Evolutionary conservation across 2,797 vertebrate species (phyloP).

Genomic region (Phoebastria nigripes): DNA sequence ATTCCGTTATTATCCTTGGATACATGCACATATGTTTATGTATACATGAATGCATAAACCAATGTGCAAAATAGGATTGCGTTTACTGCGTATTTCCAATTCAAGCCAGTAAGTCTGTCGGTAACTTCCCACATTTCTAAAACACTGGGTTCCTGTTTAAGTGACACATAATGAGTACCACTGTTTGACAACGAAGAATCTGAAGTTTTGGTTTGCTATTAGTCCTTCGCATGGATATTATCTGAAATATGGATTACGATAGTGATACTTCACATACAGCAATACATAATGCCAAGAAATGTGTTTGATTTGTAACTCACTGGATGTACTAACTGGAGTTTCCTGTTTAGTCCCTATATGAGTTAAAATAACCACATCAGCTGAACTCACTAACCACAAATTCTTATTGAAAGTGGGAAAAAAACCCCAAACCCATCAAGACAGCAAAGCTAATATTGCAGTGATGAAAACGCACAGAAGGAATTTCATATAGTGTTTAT

Average conservation of each 20-base stretch:
- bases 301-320: not conserved
- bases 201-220: not conserved
- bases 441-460: not conserved
- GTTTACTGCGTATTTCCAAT: not conserved
- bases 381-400: not conserved
- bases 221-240: not conserved
- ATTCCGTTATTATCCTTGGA: not conserved
- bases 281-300: not conserved
- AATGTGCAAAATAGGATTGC: not conserved
- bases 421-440: not conserved
- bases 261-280: not conserved
- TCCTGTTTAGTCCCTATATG: not conserved
- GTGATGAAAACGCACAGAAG: slow-evolving; percentile 46
- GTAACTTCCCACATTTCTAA: not conserved
- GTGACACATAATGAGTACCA: slow-evolving; percentile 19
- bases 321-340: not conserved
- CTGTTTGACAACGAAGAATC: not conserved
- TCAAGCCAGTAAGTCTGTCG: not conserved
- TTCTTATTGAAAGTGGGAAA: not conserved
- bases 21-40: slow-evolving; percentile 4
- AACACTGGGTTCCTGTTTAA: not conserved
- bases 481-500: slow-evolving; percentile 52
- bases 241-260: not conserved
- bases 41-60: not conserved
- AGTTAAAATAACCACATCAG: not conserved